Conservation (phyloP, 2,888 invertebrate genomes). For the Andrena chrysosceles region DNA sequence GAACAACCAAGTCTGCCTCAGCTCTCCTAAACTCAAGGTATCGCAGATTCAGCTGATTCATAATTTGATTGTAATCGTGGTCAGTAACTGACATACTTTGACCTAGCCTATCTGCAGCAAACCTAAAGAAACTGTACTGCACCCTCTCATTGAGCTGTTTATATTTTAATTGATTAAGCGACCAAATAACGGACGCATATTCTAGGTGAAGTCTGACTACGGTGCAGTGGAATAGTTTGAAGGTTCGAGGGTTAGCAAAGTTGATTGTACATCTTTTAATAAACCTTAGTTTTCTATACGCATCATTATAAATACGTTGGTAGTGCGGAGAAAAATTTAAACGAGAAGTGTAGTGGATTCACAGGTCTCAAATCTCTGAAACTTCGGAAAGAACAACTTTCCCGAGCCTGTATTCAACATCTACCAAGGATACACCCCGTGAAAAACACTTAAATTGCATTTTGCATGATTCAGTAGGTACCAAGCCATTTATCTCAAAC, state of each 20-base stretch:
- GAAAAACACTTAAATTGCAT: not conserved
- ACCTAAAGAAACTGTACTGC: too few species aligned
- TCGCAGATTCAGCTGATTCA: too few species aligned
- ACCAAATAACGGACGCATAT: not conserved
- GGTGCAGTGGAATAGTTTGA: not conserved
- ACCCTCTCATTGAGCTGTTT: too few species aligned
- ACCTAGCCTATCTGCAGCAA: too few species aligned
- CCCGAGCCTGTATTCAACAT: not conserved
- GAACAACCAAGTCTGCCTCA: too few species aligned
- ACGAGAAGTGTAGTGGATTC: not conserved
- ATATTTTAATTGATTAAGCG: conserved; percentile 12
- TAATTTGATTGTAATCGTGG: too few species aligned
- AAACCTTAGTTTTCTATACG: not conserved
- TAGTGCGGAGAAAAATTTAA: not conserved
- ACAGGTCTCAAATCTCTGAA: not conserved
- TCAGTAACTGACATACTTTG: too few species aligned
- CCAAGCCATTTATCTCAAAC: not conserved
- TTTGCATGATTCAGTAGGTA: not conserved
- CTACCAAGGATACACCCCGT: not conserved
- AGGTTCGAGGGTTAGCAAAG: not conserved
- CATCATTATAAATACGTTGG: not conserved
- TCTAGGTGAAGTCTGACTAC: not conserved
- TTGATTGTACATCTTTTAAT: not conserved
- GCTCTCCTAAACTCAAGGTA: too few species aligned
- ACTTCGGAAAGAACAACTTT: not conserved